Evolutionary conservation across 2,888 invertebrate genomes (phyloP).

Genomic region (Helicoverpa assulta): DNA sequence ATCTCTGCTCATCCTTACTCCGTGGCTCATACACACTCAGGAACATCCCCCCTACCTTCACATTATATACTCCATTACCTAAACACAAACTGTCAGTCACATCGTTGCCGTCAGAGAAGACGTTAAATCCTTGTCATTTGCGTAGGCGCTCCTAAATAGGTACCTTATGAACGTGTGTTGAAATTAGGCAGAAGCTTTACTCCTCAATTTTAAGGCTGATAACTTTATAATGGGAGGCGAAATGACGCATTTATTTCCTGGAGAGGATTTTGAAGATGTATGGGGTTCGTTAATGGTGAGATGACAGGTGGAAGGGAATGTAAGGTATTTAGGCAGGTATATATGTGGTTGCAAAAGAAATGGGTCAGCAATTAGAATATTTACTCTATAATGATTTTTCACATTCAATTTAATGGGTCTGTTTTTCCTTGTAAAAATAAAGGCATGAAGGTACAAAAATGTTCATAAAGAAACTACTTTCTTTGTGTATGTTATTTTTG

Average conservation of each 20-base stretch:
- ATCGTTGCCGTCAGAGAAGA: slow-evolving; percentile 18
- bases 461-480: no score
- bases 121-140: slow-evolving; percentile 45
- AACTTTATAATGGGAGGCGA: slow-evolving; percentile 30
- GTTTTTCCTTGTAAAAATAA: no score
- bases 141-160: slow-evolving; percentile 27
- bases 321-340: neutral
- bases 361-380: no score
- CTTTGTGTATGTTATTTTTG: no score
- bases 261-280: neutral
- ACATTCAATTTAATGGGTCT: no score
- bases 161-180: slow-evolving; percentile 18
- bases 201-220: slow-evolving; percentile 16
- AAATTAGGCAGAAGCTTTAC: slow-evolving; percentile 29
- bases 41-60: neutral
- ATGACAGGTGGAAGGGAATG: neutral
- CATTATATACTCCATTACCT: slow-evolving; percentile 32
- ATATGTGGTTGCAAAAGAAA: no score
- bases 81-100: slow-evolving; percentile 38
- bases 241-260: neutral
- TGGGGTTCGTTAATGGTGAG: neutral
- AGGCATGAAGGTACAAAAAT: no score
- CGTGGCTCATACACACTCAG: neutral
- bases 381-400: no score
- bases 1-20: no score